Base-by-base conservation (phyloP, 2,113 vertebrate species). In the Scolopax mira region DNA sequence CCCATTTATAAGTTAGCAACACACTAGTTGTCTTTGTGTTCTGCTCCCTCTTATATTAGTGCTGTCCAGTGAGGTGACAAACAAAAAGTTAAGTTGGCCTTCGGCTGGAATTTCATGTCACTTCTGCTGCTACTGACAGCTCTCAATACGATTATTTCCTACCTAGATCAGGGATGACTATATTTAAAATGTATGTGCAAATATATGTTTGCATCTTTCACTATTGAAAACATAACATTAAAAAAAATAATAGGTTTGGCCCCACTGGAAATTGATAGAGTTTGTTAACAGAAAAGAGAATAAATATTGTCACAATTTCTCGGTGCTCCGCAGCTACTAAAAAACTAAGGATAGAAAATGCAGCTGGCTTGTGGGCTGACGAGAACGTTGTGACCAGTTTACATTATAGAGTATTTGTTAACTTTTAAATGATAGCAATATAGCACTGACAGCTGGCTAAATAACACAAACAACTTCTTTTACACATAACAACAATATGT, bases 401-500 rank as follows among this genome's bases (percentile, higher is more conserved):
- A 77, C 30, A 37, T 78, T 69, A 62, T 7, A 69, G 54, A 94
- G n/a, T 41, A 73, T 91, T 96, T 89, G 41, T 77, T 92, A 81
- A 66, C 61, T 89, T 88, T 79, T 82, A 88, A 92, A 79, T 94
- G 7, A 84, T 73, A 77, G 28, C 28, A 91, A 79, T 89, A 85
- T 54, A 95, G 21, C 37, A 39, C 17, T 69, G 84, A 75, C 41
- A 94, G 52, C 90, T 87, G 78, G 52, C 41, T 95, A 92, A 96
- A 92, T 89, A 89, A 39, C n/a, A 89, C 39, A 87, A 94, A 72
- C 33, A 82, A 46, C 28, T n/a, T 93, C 28, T 94, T 92, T 35
- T 54, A 89, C 41, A 84, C 48, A 69, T 48, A 67, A 52, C 60
- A 91, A 72, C 72, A 87, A 21, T 72, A 30, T 62, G 19, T 23